Evolutionary conservation across 2,797 vertebrate species (phyloP).

Genomic region (Gymnodraco acuticeps): DNA sequence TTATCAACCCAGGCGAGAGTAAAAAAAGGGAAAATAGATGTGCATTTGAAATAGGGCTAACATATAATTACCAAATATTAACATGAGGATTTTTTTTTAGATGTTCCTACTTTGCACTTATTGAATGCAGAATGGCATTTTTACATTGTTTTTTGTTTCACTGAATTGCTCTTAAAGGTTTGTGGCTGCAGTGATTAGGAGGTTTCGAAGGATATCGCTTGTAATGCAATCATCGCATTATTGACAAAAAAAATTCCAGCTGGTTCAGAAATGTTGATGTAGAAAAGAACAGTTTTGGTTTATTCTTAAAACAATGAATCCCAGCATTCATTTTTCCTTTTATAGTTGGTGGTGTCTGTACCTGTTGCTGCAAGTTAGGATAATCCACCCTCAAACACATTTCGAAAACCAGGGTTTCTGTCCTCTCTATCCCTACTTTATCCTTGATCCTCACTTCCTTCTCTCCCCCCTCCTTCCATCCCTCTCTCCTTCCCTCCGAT

Average conservation of each 20-base stretch:
- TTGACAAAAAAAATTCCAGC: constrained; percentile 4
- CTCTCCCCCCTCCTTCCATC: constrained; percentile 76
- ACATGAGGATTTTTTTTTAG: constrained; percentile 1
- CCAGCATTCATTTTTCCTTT: background rate
- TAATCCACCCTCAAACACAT: constrained; percentile 81
- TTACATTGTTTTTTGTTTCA: background rate
- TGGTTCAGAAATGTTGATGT: background rate
- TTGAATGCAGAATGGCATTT: background rate
- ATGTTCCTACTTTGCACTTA: constrained; percentile 6
- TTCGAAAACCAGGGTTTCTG: constrained; percentile 88
- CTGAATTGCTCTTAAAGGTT: background rate
- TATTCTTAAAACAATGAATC: background rate
- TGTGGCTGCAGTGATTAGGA: background rate
- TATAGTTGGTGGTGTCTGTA: constrained; percentile 9
- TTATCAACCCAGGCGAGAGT: background rate
- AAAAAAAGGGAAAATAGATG: background rate
- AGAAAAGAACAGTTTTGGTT: background rate
- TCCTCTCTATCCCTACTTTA: constrained; percentile 56
- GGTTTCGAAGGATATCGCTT: background rate
- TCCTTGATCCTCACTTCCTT: constrained; percentile 78
- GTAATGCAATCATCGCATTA: constrained; percentile 7
- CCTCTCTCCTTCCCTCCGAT: constrained; percentile 60
- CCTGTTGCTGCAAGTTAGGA: constrained; percentile 48
- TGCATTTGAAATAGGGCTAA: constrained; percentile 6
- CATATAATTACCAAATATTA: constrained; percentile 1